These are phyloP conservation scores for Protula sp. DNA, from an alignment of 2,888 invertebrate genomes.

Conservation along the genomic window DNA sequence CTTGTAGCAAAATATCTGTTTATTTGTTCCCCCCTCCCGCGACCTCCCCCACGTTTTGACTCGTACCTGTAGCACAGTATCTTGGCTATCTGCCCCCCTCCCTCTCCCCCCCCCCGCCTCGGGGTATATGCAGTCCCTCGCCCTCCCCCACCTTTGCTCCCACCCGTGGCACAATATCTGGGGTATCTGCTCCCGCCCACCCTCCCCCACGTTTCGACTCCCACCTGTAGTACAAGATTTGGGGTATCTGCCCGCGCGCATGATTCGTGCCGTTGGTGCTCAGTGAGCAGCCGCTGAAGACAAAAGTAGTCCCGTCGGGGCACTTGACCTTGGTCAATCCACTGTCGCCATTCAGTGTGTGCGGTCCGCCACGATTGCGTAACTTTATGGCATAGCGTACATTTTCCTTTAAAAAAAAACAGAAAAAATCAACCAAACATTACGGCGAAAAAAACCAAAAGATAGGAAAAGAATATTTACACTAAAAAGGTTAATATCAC, in stretches of 20 bases:
- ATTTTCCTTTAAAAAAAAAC: conserved; percentile 63
- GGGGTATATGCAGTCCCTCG: too few species aligned
- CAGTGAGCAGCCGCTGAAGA: conserved; percentile 82
- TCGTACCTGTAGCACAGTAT: not conserved
- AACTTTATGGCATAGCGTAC: conserved; percentile 82
- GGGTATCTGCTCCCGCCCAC: too few species aligned
- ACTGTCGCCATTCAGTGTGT: conserved; percentile 91
- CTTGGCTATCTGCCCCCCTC: too few species aligned
- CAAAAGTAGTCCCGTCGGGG: conserved; percentile 85
- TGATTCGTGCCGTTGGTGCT: conserved; percentile 96
- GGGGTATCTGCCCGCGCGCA: conserved; percentile 89
- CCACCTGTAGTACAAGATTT: conserved; percentile 80
- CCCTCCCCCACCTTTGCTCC: too few species aligned
- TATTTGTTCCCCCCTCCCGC: too few species aligned
- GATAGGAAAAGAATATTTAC: too few species aligned
- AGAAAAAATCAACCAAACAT: too few species aligned
- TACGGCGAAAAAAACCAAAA: too few species aligned
- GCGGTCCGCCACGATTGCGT: conserved; percentile 84
- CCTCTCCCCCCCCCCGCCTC: too few species aligned
- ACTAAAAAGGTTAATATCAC: too few species aligned
- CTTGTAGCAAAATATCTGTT: conserved; percentile 82
- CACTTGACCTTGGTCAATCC: conserved; percentile 83
- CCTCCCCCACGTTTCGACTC: too few species aligned
- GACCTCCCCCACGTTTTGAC: conserved; percentile 90
- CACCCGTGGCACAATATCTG: too few species aligned